phyloP scores from a whole-genome alignment of 2,797 vertebrate species.

The Siniperca scherzeri region DNA sequence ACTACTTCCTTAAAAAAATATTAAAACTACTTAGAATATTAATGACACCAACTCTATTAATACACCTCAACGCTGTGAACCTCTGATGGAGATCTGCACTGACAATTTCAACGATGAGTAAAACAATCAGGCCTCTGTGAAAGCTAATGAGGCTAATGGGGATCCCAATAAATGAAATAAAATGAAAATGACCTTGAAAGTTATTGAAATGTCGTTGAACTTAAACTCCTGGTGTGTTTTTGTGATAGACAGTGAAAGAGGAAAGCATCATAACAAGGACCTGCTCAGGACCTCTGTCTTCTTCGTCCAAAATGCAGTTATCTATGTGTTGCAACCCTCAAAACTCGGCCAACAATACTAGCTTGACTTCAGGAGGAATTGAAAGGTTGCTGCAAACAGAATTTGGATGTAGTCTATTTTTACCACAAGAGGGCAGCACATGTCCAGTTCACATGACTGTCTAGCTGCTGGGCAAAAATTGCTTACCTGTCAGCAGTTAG shows the following conservation, averaged over 20 bases:
- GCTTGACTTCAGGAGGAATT: neutral
- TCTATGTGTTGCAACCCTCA: neutral
- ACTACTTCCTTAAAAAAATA: neutral
- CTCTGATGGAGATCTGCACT: neutral
- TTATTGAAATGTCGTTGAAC: slow-evolving; percentile 20
- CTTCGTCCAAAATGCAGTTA: neutral
- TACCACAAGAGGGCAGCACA: slow-evolving; percentile 73
- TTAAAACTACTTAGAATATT: neutral
- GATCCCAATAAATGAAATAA: neutral
- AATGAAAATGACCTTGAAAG: neutral
- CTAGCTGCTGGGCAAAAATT: neutral
- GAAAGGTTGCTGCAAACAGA: neutral
- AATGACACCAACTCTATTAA: neutral
- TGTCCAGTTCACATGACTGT: slow-evolving; percentile 2
- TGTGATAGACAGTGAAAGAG: neutral
- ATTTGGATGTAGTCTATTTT: neutral
- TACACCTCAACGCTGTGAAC: neutral
- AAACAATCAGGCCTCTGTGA: neutral
- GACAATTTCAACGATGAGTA: neutral
- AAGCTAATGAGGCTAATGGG: neutral
- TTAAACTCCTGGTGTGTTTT: neutral
- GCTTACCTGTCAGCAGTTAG: slow-evolving; percentile 30
- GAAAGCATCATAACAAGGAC: neutral
- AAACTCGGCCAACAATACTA: neutral
- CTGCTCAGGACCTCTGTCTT: neutral